Conservation (phyloP, 2,888 invertebrate genomes). For the Anagyrus pseudococci region DNA sequence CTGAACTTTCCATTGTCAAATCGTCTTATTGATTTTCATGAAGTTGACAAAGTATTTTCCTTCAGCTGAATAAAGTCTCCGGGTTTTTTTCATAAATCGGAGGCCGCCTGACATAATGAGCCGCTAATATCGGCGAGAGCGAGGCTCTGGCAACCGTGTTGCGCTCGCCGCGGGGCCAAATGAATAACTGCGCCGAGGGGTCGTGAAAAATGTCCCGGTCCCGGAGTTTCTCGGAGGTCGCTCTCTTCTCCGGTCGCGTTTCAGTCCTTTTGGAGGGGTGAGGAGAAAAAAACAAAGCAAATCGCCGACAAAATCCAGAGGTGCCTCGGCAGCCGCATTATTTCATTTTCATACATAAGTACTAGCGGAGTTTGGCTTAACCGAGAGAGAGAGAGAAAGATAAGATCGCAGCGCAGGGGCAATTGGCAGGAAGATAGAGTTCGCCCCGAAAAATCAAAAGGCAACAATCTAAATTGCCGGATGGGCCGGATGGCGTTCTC, state of each 20-base stretch:
- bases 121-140: constrained; percentile 7
- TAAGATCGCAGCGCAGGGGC: constrained; percentile 31
- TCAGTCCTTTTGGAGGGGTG: constrained; percentile 9
- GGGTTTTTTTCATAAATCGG: too few species aligned
- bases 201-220: constrained; percentile 29
- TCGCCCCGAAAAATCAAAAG: constrained; percentile 35
- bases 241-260: too few species aligned
- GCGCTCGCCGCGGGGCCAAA: constrained; percentile 3
- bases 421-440: constrained; percentile 37
- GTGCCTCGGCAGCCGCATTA: constrained; percentile 16
- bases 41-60: too few species aligned
- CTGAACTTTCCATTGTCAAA: too few species aligned
- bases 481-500: constrained; percentile 10
- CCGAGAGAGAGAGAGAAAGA: too few species aligned
- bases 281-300: constrained; percentile 1
- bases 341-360: constrained; percentile 37
- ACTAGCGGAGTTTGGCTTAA: too few species aligned
- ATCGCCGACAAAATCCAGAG: not conserved
- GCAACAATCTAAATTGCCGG: constrained; percentile 37
- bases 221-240: too few species aligned
- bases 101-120: constrained; percentile 20
- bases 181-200: constrained; percentile 17
- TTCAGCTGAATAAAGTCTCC: too few species aligned
- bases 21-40: too few species aligned
- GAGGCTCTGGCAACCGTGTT: not conserved